Evolutionary conservation across 2,888 invertebrate genomes (phyloP), one percentile per base, ranked within the genome.

Genomic region (Andrena haemorrhoa): DNA sequence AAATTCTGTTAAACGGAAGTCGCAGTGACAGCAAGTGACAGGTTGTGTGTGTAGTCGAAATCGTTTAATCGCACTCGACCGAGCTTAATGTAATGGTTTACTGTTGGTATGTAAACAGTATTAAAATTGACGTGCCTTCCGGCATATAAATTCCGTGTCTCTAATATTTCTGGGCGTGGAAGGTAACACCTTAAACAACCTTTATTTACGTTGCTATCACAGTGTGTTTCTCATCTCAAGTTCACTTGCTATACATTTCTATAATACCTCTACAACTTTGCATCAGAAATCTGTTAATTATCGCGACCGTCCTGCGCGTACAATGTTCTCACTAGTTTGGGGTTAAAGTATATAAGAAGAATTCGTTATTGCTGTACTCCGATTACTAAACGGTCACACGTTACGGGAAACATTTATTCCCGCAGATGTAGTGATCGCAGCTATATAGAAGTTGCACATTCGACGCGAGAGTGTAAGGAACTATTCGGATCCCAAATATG

Each of bases 401-500:
- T 41, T 41, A 1, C 4, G 41, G 4, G 1, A 0, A 41, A 29
- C n/a, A n/a, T 29, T 23, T 35, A 26, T 20, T n/a, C n/a, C 41
- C 10, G 23, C 47, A 66, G 63, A 70, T 82, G 60, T 53, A 71
- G 60, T n/a, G 47, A 49, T 41, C 61, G 33, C 31, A 56, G 41
- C 29, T 33, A n/a, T 58, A 65, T 26, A 58, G 16, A 70, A 79
- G 74, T 73, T 86, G 83, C 86, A 79, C 33, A 56, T 75, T 78
- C 23, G 63, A 23, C 83, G 81, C 73, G 66, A 72, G 76, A 49
- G 64, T 70, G 83, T n/a, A 74, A 66, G 58, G 31, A 68, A 58
- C 70, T 79, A 78, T 64, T 78, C 10, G 47, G 61, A 20, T 20
- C 56, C 0, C 47, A 75, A 88, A 56, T 29, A 96, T 96, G 96